Conservation (phyloP, 1,140 invertebrate species). For the Mylabris phalerata region DNA sequence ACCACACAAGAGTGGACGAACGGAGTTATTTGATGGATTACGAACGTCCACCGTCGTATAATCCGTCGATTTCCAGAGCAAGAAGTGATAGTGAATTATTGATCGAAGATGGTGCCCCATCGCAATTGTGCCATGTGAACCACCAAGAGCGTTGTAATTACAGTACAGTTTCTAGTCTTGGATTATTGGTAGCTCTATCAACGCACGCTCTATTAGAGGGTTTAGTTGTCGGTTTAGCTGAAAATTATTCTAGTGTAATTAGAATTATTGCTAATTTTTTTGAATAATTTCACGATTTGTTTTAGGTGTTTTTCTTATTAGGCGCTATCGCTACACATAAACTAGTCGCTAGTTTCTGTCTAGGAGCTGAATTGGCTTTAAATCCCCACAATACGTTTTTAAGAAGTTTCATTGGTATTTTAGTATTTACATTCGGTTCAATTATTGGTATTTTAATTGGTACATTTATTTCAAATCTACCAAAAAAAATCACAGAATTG, state of each 20-base stretch:
- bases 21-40: constrained; percentile 20
- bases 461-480: constrained; percentile 49
- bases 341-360: constrained; percentile 69
- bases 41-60: constrained; percentile 23
- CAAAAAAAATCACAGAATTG: constrained; percentile 41
- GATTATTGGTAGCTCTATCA: constrained; percentile 63
- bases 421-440: constrained; percentile 59
- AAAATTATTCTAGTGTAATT: constrained; percentile 52
- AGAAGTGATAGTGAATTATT: constrained; percentile 8
- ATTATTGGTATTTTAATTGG: constrained; percentile 59
- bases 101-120: constrained; percentile 30
- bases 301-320: constrained; percentile 60
- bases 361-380: constrained; percentile 62
- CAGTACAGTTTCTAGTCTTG: constrained; percentile 50
- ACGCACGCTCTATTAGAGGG: constrained; percentile 76
- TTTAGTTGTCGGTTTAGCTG: constrained; percentile 72
- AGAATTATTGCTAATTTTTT: background rate
- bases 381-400: constrained; percentile 42
- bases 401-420: constrained; percentile 52
- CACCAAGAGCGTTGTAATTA: constrained; percentile 53
- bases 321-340: constrained; percentile 69
- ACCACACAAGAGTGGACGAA: constrained; percentile 35
- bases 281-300: constrained; percentile 21
- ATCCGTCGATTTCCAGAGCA: constrained; percentile 22
- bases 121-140: constrained; percentile 55